Percentiles rank a stretch among this genome's conserved stretches.
phyloP scores from a whole-genome alignment of 2,113 vertebrate genomes.

The Boleophthalmus pectinirostris region DNA sequence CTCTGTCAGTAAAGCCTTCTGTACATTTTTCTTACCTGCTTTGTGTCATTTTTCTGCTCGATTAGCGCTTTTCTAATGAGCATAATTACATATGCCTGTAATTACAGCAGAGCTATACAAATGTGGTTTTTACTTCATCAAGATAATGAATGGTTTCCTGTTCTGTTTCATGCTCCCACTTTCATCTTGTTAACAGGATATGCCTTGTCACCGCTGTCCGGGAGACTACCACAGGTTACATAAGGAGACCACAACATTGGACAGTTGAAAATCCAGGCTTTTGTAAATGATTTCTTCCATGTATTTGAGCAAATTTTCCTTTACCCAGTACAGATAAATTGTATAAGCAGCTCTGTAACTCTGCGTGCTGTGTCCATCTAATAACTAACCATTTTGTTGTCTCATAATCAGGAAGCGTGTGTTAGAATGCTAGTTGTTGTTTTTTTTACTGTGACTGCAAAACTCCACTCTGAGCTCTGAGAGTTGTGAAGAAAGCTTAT shows the following conservation, averaged over 20 bases:
- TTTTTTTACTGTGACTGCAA: too few relatives aligned
- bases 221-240: neutral
- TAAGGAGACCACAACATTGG: neutral
- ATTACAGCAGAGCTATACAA: neutral
- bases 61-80: neutral
- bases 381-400: too few relatives aligned
- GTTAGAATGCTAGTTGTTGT: too few relatives aligned
- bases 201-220: neutral
- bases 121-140: constrained; percentile 1
- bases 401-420: too few relatives aligned
- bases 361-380: too few relatives aligned
- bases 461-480: too few relatives aligned
- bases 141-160: constrained; percentile 2
- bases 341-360: too few relatives aligned
- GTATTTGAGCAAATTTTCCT: too few relatives aligned
- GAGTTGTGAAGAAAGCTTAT: too few relatives aligned
- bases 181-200: neutral
- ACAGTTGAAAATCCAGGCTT: neutral
- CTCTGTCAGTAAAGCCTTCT: neutral
- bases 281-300: too few relatives aligned
- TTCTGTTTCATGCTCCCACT: neutral
- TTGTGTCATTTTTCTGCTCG: neutral
- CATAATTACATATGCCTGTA: constrained; percentile 3
- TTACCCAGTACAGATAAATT: too few relatives aligned
- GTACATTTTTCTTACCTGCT: neutral